Percentiles rank a stretch among this genome's conserved stretches.
phyloP scores from a whole-genome alignment of 2,888 invertebrate genomes.

The Hyposoter dolosus region DNA sequence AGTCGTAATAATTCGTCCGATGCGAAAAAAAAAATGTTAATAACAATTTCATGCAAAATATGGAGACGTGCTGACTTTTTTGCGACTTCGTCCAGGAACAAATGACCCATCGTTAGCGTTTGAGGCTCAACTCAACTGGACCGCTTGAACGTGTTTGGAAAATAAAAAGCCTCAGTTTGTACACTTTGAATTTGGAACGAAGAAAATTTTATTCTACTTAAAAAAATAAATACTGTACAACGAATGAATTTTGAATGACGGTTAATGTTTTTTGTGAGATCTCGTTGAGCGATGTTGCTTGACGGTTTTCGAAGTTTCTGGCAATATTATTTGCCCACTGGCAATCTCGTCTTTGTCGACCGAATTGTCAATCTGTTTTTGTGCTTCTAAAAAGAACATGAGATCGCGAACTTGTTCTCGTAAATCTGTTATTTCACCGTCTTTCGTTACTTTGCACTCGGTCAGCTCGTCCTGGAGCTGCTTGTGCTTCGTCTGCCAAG shows the following conservation, averaged over 20 bases:
- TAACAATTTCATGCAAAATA: too few relatives aligned
- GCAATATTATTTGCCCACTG: conserved; percentile 87
- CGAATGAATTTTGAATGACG: conserved; percentile 12
- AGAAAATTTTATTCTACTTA: conserved; percentile 58
- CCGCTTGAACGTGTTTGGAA: not conserved
- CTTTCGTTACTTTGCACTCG: conserved; percentile 84
- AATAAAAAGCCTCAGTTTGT: not conserved
- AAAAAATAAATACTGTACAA: conserved; percentile 69
- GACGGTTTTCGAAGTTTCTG: conserved; percentile 74
- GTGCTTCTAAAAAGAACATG: conserved; percentile 98
- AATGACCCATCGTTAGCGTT: not conserved
- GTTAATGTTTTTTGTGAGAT: conserved; percentile 74
- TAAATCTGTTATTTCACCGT: conserved; percentile 91
- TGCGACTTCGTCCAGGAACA: too few relatives aligned
- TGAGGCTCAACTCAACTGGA: too few relatives aligned
- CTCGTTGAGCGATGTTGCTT: conserved; percentile 71
- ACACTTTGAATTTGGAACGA: not conserved
- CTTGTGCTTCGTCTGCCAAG: conserved; percentile 88
- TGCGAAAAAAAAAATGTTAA: too few relatives aligned
- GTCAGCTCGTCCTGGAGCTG: conserved; percentile 79
- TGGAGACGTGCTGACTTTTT: too few relatives aligned
- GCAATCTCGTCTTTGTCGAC: conserved; percentile 87
- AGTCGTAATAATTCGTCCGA: too few relatives aligned
- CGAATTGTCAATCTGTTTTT: conserved; percentile 87
- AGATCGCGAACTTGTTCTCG: conserved; percentile 97